Base-by-base conservation (phyloP, 2,113 vertebrate genomes). In the Hepsetus odoe region DNA sequence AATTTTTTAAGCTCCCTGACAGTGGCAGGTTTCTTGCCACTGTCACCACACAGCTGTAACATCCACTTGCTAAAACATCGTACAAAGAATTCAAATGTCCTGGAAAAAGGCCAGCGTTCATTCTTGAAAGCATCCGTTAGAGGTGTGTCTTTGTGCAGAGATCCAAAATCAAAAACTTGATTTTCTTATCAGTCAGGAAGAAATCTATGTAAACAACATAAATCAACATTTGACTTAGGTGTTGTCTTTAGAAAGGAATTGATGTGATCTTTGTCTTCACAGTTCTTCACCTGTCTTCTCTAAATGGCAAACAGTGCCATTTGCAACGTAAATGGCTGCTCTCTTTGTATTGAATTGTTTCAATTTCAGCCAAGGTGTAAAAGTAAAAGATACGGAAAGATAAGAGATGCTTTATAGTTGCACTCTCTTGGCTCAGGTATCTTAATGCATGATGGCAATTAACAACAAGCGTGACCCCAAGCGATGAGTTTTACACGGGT, bases 321-420 rank as follows among this genome's bases (percentile, higher is more conserved):
- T 91, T 90, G 91, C 91, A 91, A 89, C 92, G 91, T 91, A 91
- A 89, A 91, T 91, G 86, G 79, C 33, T 51, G 26, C 49, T 26
- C 71, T 64, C 42, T 68, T 38, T 22, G 28, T 84, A 84, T 81
- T 51, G 91, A 92, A 92, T 93, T 91, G 91, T 92, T 92, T 90
- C 91, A 86, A 86, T 92, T 91, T 90, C 87, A 89, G 88, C 87
- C 88, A 91, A 91, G 90, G 85, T 83, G 85, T 91, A 89, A 91
- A 91, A 88, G 90, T 89, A 92, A 91, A 89, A 90, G 89, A 91
- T 92, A 89, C 87, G 88, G 87, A 88, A 93, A 91, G 87, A 90
- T 86, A 88, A 82, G 81, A 88, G 87, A 87, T 89, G 86, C 87
- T 83, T 72, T 20, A 78, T 83, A 80, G 87, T 81, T 82, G 76